Evolutionary conservation across 1,140 invertebrate genomes (phyloP), one percentile per base, ranked within the genome.

Genomic region (Micrasema minimum): DNA sequence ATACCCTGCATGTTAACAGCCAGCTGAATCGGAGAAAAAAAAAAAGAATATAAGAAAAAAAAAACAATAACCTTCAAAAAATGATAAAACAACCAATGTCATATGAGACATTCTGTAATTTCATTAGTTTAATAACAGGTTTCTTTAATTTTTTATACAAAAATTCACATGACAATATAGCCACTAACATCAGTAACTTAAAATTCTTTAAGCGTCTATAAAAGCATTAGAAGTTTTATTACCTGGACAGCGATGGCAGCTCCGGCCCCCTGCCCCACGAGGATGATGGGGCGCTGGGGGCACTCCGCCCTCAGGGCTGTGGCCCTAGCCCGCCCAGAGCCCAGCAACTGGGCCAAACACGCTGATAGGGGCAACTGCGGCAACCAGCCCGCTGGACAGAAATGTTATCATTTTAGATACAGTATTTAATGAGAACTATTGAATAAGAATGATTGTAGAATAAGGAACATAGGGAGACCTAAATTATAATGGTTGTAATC

Each of bases 221-320:
- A n/a, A n/a, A n/a, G n/a, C n/a, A n/a, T n/a, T n/a, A n/a, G n/a
- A n/a, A n/a, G n/a, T 46, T 41, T 16, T 26, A 7, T 45, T 64
- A 75, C 74, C 64, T 75, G 74, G 20, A 67, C 57, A 16, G 74
- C 74, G 22, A 75, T 72, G 6, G 71, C 62, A 35, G 74, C 74
- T 2, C 74, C 74, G 6, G 74, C 67, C 11, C 74, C 74, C 22
- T 72, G 72, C 35, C 74, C 74, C 48, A 75, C 71, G 4, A 75
- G 57, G 1, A 75, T 68, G 0, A 75, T 50, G 1, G 71, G 71
- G 41, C 71, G 38, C 16, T 73, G 64, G 11, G 74, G 74, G 22
- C 71, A 61, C 16, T 75, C 71, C 14, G 50, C 35, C 59, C 55
- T 72, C 7, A 75, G 57, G n/a, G 74, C 35, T 35, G 68, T 37